Evolutionary conservation across 2,888 invertebrate genomes (phyloP).

Genomic region (Lapara coniferarum): DNA sequence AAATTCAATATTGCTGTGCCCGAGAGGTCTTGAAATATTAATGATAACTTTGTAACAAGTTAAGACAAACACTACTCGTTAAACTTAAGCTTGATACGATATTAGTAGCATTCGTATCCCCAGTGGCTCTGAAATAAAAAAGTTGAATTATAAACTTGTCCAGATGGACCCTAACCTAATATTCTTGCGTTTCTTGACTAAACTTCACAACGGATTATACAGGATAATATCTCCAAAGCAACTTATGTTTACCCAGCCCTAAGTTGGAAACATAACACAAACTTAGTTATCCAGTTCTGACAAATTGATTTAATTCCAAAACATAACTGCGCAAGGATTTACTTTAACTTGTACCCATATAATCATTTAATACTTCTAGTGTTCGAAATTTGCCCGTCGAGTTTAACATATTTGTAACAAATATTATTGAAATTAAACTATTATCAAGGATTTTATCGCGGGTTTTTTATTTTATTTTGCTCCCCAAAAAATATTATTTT

Average conservation of each 20-base stretch:
- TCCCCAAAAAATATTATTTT: no score
- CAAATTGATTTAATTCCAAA: background rate
- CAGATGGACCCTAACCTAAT: background rate
- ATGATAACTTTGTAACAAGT: no score
- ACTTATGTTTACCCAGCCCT: background rate
- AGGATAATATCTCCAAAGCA: background rate
- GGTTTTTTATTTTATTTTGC: no score
- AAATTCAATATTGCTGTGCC: no score
- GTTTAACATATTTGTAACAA: no score
- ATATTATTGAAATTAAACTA: no score
- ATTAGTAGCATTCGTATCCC: no score
- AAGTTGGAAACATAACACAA: constrained; percentile 5
- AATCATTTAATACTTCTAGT: background rate
- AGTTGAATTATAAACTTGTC: background rate
- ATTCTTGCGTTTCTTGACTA: background rate
- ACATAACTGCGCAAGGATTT: background rate
- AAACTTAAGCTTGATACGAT: no score
- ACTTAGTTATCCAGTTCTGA: background rate
- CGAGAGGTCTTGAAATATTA: no score
- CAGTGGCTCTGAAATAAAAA: no score
- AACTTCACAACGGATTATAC: background rate
- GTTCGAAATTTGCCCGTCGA: background rate
- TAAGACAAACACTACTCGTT: no score
- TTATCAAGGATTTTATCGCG: no score
- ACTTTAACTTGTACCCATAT: background rate